A percentile compares a stretch with the other conserved stretches of the same genome.
These are phyloP conservation scores for Craterocephalus amniculus DNA, from an alignment of 2,797 vertebrate species.

Conservation along the genomic window DNA sequence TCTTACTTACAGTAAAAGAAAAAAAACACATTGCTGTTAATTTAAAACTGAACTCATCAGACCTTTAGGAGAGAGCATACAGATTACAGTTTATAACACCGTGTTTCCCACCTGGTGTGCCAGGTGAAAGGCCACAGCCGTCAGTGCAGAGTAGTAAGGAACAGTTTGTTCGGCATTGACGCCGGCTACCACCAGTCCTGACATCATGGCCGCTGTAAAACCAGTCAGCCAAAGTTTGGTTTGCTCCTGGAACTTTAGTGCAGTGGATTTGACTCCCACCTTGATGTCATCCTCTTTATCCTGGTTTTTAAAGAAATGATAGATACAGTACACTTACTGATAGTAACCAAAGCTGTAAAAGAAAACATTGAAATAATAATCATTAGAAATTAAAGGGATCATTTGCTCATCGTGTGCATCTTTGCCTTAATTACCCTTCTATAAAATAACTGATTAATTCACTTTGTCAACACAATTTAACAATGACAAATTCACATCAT, in stretches of 20 bases:
- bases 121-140: slow-evolving; percentile 83
- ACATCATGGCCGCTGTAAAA: slow-evolving; percentile 88
- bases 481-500: neutral
- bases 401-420: neutral
- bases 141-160: slow-evolving; percentile 88
- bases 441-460: neutral
- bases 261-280: slow-evolving; percentile 94
- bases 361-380: neutral
- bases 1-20: neutral
- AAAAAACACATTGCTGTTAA: neutral
- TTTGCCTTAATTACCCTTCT: neutral
- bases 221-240: slow-evolving; percentile 93
- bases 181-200: slow-evolving; percentile 85
- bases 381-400: neutral
- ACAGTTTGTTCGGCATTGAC: slow-evolving; percentile 86
- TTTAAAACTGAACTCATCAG: neutral
- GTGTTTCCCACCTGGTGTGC: slow-evolving; percentile 85
- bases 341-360: neutral
- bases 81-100: neutral
- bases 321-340: neutral
- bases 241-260: slow-evolving; percentile 87
- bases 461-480: too few relatives aligned
- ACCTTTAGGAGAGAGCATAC: neutral
- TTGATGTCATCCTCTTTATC: slow-evolving; percentile 92
- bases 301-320: slow-evolving; percentile 67